Evolutionary conservation across 1,140 invertebrate species (phyloP).

Genomic region (Drosophila novamexicana): DNA sequence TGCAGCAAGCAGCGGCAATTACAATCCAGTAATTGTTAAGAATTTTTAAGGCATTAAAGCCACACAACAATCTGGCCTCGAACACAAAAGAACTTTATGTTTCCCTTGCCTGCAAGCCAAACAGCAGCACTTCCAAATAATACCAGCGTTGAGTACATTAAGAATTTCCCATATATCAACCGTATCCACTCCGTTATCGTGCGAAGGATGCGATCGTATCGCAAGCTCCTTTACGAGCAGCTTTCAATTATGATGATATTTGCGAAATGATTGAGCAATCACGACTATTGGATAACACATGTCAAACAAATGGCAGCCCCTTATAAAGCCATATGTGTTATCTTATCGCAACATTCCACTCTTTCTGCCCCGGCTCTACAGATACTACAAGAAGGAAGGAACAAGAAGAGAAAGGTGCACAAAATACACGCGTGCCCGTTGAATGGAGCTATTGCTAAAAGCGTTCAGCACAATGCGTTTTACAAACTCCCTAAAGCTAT

Average conservation of each 20-base stretch:
- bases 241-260: conserved; percentile 76
- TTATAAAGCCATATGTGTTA: conserved; percentile 39
- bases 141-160: background rate
- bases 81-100: conserved; percentile 1
- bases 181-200: background rate
- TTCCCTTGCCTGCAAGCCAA: background rate
- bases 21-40: conserved; percentile 55
- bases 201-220: background rate
- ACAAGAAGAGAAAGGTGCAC: conserved; percentile 3
- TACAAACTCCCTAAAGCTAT: conserved; percentile 71
- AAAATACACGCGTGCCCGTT: conserved; percentile 66
- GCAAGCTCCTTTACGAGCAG: conserved; percentile 28
- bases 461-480: conserved; percentile 69
- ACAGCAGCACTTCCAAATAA: background rate
- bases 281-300: conserved; percentile 76
- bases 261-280: conserved; percentile 78
- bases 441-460: conserved; percentile 75
- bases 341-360: conserved; percentile 34
- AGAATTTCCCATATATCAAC: background rate
- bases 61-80: conserved; percentile 33
- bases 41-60: conserved; percentile 58
- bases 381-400: conserved; percentile 4
- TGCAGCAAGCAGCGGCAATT: conserved; percentile 75
- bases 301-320: conserved; percentile 58
- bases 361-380: background rate